Conservation (phyloP, 2,888 invertebrate species). For the Diaphora mendica region DNA sequence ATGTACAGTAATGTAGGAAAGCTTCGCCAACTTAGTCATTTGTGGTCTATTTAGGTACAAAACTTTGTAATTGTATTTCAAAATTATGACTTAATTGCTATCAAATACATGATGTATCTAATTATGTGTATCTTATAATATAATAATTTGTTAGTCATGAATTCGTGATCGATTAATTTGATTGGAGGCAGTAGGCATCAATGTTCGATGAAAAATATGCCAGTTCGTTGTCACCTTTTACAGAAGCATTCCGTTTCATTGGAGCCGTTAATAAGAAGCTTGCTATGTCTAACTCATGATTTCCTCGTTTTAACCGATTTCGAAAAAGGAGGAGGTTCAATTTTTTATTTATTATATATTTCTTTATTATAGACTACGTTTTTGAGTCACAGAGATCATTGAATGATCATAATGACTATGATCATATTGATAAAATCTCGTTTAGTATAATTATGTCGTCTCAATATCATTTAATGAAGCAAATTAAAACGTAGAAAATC, state of each 20-base stretch:
- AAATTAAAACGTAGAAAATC: conserved; percentile 14
- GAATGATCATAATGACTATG: neutral
- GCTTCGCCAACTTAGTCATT: conserved; percentile 14
- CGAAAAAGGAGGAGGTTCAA: too few species aligned
- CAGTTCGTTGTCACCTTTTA: neutral
- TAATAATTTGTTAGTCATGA: too few species aligned
- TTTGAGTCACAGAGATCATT: neutral
- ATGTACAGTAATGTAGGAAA: conserved; percentile 16
- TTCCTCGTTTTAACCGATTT: too few species aligned
- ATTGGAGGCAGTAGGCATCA: too few species aligned
- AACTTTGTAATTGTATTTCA: conserved; percentile 2
- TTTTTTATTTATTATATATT: too few species aligned
- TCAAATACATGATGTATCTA: neutral
- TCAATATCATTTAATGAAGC: neutral
- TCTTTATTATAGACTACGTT: neutral
- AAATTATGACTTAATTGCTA: conserved; percentile 2
- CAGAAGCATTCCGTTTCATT: neutral
- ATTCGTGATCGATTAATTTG: too few species aligned
- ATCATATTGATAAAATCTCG: neutral
- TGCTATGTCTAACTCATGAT: neutral
- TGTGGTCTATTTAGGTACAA: neutral
- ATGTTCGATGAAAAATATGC: neutral
- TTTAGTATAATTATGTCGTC: neutral
- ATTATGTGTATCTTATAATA: too few species aligned
- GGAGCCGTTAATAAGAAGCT: neutral